phyloP scores from a whole-genome alignment of 1,140 invertebrate species.

The Orius insidiosus region DNA sequence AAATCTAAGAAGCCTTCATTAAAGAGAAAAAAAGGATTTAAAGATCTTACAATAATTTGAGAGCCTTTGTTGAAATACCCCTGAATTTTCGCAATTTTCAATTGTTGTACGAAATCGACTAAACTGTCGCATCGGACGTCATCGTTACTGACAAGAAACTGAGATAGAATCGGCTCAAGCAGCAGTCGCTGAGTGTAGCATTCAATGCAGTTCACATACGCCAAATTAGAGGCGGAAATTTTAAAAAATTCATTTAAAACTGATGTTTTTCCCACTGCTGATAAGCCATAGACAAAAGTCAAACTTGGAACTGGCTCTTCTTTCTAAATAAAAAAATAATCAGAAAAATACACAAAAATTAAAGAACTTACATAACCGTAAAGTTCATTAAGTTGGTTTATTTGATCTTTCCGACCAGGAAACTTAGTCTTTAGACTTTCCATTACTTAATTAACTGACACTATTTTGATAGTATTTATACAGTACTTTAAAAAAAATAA shows the following conservation, averaged over 20 bases:
- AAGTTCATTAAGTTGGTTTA: no score
- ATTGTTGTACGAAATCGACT: conserved; percentile 46
- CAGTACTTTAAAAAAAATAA: no score
- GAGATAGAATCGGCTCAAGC: conserved; percentile 53
- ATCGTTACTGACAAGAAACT: conserved; percentile 31
- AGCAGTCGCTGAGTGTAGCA: conserved; percentile 57
- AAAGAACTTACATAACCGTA: no score
- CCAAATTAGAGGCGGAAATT: conserved; percentile 38
- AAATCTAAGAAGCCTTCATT: conserved; percentile 26
- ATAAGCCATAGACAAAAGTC: conserved; percentile 61
- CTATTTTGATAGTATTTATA: no score
- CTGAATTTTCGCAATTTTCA: conserved; percentile 25
- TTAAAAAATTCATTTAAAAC: conserved; percentile 40
- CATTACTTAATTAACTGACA: no score
- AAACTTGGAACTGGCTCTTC: conserved; percentile 13
- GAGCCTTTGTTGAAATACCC: conserved; percentile 8
- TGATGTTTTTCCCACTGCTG: conserved; percentile 61
- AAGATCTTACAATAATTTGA: conserved; percentile 12
- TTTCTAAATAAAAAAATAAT: conserved; percentile 13
- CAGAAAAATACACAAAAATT: no score
- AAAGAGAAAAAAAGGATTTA: no score
- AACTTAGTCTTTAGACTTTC: no score
- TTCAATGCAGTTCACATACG: conserved; percentile 64
- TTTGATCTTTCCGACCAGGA: no score
- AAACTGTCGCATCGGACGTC: conserved; percentile 41